A percentile compares a stretch with the other conserved stretches of the same genome.
These are phyloP conservation scores for Trichosurus vulpecula DNA, from an alignment of 2,797 vertebrate species.

Conservation along the genomic window DNA sequence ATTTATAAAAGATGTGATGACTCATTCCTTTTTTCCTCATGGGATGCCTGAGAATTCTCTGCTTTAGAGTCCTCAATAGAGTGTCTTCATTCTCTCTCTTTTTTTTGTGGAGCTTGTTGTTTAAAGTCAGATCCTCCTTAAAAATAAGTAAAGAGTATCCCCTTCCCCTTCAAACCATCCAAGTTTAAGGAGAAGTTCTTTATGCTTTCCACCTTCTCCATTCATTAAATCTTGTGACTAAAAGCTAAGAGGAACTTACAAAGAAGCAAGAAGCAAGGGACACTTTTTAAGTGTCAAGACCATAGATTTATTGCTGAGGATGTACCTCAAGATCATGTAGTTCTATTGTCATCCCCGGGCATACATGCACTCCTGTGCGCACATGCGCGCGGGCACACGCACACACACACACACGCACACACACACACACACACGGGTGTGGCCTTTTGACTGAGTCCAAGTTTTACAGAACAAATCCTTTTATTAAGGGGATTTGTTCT, in stretches of 20 bases:
- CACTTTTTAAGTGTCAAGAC: neutral
- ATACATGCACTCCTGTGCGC: neutral
- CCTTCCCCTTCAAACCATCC: constrained; percentile 43
- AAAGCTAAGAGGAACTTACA: neutral
- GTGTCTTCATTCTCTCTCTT: neutral
- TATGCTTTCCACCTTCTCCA: neutral
- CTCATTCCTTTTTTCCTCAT: constrained; percentile 52
- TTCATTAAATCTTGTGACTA: neutral
- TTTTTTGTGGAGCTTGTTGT: neutral
- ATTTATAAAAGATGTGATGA: constrained; percentile 10
- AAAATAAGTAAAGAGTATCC: constrained; percentile 48
- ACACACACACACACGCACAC: neutral
- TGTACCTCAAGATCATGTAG: neutral
- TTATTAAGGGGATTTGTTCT: too few relatives aligned
- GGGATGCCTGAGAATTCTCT: constrained; percentile 60
- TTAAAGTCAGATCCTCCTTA: neutral
- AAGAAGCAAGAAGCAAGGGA: neutral
- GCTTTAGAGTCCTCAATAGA: neutral
- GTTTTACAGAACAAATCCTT: too few relatives aligned
- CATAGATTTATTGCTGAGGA: neutral
- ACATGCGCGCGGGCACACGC: neutral
- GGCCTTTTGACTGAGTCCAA: too few relatives aligned
- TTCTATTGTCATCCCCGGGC: neutral
- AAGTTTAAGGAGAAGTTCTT: neutral
- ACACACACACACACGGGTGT: neutral